Conservation (phyloP, 2,888 invertebrate species). For the Antheraea assamensis region DNA sequence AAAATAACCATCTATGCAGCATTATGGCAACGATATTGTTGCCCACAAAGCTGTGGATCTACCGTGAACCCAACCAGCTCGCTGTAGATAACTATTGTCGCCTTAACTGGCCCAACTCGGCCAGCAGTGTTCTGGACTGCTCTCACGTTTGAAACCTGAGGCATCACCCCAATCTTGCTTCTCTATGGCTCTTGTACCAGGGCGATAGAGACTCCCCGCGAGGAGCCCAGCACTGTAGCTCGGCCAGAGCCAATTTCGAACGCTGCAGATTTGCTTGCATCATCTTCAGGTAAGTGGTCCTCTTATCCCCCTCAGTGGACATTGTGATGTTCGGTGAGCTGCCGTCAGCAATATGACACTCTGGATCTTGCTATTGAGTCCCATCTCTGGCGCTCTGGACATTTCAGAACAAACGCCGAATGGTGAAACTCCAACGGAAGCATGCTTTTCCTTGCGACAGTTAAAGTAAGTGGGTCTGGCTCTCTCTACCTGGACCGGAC, state of each 20-base stretch:
- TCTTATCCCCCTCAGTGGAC: background rate
- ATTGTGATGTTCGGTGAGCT: background rate
- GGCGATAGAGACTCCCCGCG: background rate
- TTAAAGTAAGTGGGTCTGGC: background rate
- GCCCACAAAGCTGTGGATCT: too few relatives aligned
- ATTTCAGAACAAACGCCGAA: background rate
- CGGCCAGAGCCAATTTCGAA: background rate
- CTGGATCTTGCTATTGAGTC: background rate
- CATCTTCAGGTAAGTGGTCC: background rate
- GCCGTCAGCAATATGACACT: background rate
- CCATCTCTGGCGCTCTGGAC: background rate
- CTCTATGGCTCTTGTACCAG: background rate
- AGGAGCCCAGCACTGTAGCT: background rate
- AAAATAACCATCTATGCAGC: too few relatives aligned
- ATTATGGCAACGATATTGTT: too few relatives aligned
- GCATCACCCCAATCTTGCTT: background rate
- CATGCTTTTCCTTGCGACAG: background rate
- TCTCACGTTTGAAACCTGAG: background rate
- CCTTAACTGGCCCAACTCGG: too few relatives aligned
- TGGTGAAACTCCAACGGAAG: background rate
- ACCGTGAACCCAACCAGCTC: too few relatives aligned
- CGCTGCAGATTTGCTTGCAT: background rate
- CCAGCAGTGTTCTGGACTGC: background rate
- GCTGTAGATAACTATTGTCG: too few relatives aligned
- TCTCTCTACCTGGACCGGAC: background rate